phyloP scores from a whole-genome alignment of 2,113 vertebrate genomes.

The Archilochus colubris region DNA sequence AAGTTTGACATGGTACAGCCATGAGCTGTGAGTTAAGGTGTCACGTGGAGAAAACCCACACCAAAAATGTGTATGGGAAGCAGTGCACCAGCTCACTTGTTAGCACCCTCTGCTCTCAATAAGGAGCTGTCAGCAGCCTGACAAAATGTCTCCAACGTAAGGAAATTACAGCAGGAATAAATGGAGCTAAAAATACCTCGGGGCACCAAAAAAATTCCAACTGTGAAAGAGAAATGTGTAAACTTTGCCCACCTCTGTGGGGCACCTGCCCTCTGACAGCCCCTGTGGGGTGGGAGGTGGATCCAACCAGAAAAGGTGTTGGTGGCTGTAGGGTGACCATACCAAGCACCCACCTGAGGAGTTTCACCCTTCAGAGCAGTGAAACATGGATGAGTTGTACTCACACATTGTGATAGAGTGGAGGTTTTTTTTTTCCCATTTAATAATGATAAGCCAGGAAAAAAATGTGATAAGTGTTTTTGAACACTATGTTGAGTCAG shows the following conservation, averaged over 20 bases:
- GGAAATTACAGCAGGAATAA: background rate
- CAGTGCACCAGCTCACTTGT: accelerated
- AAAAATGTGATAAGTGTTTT: background rate
- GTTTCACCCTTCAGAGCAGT: too few relatives aligned
- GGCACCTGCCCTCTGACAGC: background rate
- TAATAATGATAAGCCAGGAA: background rate
- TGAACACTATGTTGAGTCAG: accelerated
- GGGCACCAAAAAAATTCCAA: background rate
- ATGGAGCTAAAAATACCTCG: background rate
- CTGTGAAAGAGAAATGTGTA: background rate
- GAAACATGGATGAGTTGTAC: accelerated
- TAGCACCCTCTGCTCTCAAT: background rate
- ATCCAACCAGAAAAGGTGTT: too few relatives aligned
- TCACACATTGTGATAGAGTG: accelerated
- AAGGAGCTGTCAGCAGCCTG: background rate
- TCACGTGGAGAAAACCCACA: accelerated
- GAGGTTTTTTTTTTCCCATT: background rate
- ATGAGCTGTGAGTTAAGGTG: background rate
- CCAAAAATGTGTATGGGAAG: accelerated
- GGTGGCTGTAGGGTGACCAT: background rate
- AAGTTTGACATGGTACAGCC: background rate
- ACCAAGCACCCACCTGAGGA: accelerated
- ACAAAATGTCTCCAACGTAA: background rate
- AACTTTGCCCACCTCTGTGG: background rate
- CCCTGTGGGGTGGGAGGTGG: background rate